Evolutionary conservation across 2,797 vertebrate genomes (phyloP), one percentile per base, ranked within the genome.

Genomic region (Euthynnus affinis): DNA sequence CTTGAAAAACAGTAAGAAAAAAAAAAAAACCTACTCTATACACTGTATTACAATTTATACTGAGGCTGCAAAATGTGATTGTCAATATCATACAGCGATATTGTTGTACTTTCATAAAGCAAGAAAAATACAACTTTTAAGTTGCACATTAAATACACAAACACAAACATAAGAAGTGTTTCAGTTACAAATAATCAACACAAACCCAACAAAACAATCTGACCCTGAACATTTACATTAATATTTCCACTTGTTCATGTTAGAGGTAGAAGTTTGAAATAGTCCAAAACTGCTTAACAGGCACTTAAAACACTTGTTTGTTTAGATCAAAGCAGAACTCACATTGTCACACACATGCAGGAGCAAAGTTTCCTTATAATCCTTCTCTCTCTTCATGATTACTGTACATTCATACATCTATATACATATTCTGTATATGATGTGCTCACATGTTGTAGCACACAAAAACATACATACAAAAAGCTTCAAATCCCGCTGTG

Each of bases 211-310:
- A 51, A 78, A 71, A 66, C 51, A 57, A 74, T 58, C 55, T 58
- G 48, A 76, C 58, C 51, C 20, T 29, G 63, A 23, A 29, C 4
- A 61, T 72, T 61, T 63, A 69, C 32, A 71, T 59, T 1, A 8
- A 44, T 20, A 27, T 63, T 83, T 49, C 64, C 71, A 68, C 23
- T 37, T 61, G 57, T 60, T 34, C 34, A 49, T 71, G 49, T 51
- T 53, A 70, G 92, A 93, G 92, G 93, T 93, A 93, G 90, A 87
- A 34, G 65, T 82, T 81, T 61, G 22, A 76, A 37, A 40, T 20
- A 85, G 67, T 81, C 37, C 14, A 40, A 65, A 72, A 74, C 75
- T 80, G 58, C 51, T 68, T 32, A 20, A 78, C 68, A 91, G 92
- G 92, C 91, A 93, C 91, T 92, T 88, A 22, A 62, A 81, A 85